Evolutionary conservation across 2,113 vertebrate species (phyloP).

Genomic region (Oncorhynchus tshawytscha): DNA sequence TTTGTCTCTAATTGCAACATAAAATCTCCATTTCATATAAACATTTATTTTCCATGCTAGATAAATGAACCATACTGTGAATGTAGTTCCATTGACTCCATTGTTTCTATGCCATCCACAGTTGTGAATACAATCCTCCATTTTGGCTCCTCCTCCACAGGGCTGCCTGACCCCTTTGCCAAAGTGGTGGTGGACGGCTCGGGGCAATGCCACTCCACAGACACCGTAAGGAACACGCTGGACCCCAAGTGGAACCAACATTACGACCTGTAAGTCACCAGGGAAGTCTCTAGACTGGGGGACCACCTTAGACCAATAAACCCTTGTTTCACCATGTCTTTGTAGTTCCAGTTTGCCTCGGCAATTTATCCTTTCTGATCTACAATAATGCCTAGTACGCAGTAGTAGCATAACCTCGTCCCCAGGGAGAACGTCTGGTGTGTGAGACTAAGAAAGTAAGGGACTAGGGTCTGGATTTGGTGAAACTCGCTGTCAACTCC

Average conservation of each 20-base stretch:
- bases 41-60: no score
- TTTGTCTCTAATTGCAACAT: background rate
- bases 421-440: no score
- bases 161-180: constrained; percentile 97
- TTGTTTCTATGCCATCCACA: background rate
- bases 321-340: no score
- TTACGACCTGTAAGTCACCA: constrained; percentile 91
- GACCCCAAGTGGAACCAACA: constrained; percentile 99
- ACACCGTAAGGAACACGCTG: constrained; percentile 99
- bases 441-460: no score
- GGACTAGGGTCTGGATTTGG: no score
- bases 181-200: constrained; percentile 99
- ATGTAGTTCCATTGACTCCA: background rate
- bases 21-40: no score
- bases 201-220: constrained; percentile 98
- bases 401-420: no score
- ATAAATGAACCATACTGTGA: background rate
- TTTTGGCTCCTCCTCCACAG: constrained; percentile 59
- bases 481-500: no score
- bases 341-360: no score
- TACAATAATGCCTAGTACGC: no score
- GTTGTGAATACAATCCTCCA: background rate
- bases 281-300: background rate
- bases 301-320: background rate
- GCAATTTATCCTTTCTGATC: no score